Evolutionary conservation across 2,888 invertebrate species (phyloP).

Genomic region (Campoplex capitator): DNA sequence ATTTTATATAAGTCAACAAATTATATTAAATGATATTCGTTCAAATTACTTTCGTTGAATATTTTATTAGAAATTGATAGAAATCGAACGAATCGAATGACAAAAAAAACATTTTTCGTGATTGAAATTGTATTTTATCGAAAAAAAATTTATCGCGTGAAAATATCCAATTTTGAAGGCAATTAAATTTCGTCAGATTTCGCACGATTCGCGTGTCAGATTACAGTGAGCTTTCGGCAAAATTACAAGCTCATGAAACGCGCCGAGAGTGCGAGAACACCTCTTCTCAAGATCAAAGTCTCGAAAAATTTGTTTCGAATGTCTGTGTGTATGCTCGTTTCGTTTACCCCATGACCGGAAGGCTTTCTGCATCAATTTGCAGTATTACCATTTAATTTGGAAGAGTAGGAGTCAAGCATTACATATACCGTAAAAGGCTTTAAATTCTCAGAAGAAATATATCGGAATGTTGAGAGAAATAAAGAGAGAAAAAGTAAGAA

Average conservation of each 20-base stretch:
- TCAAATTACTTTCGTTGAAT: background rate
- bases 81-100: background rate
- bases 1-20: background rate
- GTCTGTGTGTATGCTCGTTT: background rate
- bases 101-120: background rate
- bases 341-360: conserved; percentile 49
- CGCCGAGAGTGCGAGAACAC: background rate
- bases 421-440: conserved; percentile 46
- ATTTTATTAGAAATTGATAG: background rate
- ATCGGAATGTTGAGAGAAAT: conserved; percentile 22
- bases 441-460: conserved; percentile 55
- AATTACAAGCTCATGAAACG: background rate
- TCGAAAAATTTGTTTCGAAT: conserved; percentile 10
- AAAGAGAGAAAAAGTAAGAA: background rate
- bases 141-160: background rate
- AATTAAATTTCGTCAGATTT: background rate
- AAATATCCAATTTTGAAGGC: background rate
- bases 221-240: background rate
- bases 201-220: background rate
- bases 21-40: background rate
- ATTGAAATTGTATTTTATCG: no score
- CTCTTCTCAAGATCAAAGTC: background rate
- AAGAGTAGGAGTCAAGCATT: conserved; percentile 10
- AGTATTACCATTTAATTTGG: conserved; percentile 66
- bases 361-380: conserved; percentile 62